A percentile compares a stretch with the other conserved stretches of the same genome.
Evolutionary conservation across 2,113 vertebrate species (phyloP).

Genomic region (Egretta garzetta): DNA sequence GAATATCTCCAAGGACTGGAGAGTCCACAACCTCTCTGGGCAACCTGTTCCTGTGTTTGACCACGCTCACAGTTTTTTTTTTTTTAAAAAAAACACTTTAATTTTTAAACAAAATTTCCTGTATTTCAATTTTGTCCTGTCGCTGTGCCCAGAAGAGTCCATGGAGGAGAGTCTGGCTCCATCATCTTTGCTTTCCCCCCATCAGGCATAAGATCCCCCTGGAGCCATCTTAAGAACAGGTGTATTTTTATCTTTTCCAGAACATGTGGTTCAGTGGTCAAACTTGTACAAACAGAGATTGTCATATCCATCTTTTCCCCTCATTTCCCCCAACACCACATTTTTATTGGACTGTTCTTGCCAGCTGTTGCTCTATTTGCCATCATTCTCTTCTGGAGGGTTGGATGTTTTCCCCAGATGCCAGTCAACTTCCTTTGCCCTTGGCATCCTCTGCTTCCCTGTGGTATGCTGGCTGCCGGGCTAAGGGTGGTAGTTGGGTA

Average conservation of each 20-base stretch:
- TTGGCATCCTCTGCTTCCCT: background rate
- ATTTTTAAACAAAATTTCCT: background rate
- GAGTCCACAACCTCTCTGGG: background rate
- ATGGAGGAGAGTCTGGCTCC: background rate
- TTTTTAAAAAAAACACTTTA: background rate
- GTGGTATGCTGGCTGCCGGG: fast-evolving
- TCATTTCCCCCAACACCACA: background rate
- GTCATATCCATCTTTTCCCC: background rate
- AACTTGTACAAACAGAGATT: background rate
- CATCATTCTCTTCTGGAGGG: background rate
- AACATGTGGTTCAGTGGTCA: background rate
- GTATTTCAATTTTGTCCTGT: background rate
- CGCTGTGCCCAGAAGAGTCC: background rate
- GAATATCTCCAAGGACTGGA: background rate
- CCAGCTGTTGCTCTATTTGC: background rate
- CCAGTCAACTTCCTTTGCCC: background rate
- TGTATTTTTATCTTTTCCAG: background rate
- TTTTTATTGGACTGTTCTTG: background rate
- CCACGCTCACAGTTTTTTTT: too few relatives aligned
- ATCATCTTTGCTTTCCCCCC: background rate
- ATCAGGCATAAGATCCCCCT: background rate
- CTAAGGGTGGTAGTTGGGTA: background rate
- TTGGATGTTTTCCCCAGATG: background rate
- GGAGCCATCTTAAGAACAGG: background rate
- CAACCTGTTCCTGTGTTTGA: background rate